Percentiles rank a stretch among this genome's conserved stretches.
phyloP scores from a whole-genome alignment of 2,797 vertebrate species.

The Meda fulgida region DNA sequence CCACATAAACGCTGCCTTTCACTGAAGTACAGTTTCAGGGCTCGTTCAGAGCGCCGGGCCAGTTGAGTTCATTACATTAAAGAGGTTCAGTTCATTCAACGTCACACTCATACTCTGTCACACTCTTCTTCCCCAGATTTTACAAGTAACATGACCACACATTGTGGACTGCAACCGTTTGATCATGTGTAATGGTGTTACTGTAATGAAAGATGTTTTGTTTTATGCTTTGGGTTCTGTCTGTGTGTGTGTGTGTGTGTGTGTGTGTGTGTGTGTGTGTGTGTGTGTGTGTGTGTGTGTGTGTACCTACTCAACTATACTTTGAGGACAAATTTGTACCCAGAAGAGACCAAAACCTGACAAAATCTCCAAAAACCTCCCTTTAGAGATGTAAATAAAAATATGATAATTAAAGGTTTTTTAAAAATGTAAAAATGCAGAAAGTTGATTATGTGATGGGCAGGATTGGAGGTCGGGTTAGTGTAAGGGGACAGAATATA shows the following conservation, averaged over 20 bases:
- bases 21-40: slow-evolving; percentile 57
- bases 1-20: slow-evolving; percentile 55
- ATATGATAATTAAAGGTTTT: too few relatives aligned
- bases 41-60: slow-evolving; percentile 51
- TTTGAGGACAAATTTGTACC: too few relatives aligned
- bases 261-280: background rate
- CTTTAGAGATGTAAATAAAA: too few relatives aligned
- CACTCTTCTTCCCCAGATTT: background rate
- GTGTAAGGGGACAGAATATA: too few relatives aligned
- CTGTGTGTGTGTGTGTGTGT: slow-evolving; percentile 26
- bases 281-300: too few relatives aligned
- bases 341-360: too few relatives aligned
- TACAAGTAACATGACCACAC: background rate
- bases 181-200: slow-evolving; percentile 4
- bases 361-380: too few relatives aligned
- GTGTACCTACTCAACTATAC: too few relatives aligned
- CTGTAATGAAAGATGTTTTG: background rate
- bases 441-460: too few relatives aligned
- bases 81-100: slow-evolving; percentile 37
- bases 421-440: too few relatives aligned
- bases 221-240: background rate
- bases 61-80: slow-evolving; percentile 56
- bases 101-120: background rate
- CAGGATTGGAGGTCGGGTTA: too few relatives aligned
- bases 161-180: slow-evolving; percentile 5